Evolutionary conservation across 2,888 invertebrate species (phyloP), one percentile per base, ranked within the genome.

Genomic region (Aleiodes alternator): DNA sequence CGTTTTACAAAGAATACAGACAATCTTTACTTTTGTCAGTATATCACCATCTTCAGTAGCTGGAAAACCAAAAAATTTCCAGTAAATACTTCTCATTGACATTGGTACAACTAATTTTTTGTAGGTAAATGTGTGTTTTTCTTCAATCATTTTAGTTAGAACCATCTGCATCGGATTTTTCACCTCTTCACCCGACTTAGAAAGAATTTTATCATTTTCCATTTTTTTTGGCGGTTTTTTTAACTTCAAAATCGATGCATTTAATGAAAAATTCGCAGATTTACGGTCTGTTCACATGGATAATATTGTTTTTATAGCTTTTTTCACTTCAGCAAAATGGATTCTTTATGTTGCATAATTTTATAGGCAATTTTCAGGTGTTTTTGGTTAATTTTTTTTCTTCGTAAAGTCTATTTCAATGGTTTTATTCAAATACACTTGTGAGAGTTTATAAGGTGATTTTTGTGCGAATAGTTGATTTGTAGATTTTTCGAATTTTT

Each of bases 31-130:
- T 85, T 90, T 89, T n/a, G 89, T 89, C 1, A 89, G 78, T 73
- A 90, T 90, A 43, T 89, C 89, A 3, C 90, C 90, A 1, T 90
- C 89, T n/a, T 90, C 90, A 5, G 89, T 88, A 0, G 91, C 91
- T 50, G 91, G 91, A 83, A 91, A 91, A 9, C 91, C 91, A 83
- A 91, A 91, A 80, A 90, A 91, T 81, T 91, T 91, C 91, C 91
- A 91, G 78, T 91, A 91, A 69, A 90, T 90, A 76, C 90, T 91
- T 50, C 91, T 83, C 91, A 91, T 91, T 2, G 90, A 89, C 83
- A 89, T 88, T 0, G 91, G 91, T 31, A 91, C 91, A 3, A 91
- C 91, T 11, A 91, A 83, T 78, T 90, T 90, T 75, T 90, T 90
- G 78, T 91, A 91, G 0, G 89, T 87, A 64, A 87, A 87, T 1